Conservation (phyloP, 2,888 invertebrate species). For the Caenorhabditis macrosperma region DNA sequence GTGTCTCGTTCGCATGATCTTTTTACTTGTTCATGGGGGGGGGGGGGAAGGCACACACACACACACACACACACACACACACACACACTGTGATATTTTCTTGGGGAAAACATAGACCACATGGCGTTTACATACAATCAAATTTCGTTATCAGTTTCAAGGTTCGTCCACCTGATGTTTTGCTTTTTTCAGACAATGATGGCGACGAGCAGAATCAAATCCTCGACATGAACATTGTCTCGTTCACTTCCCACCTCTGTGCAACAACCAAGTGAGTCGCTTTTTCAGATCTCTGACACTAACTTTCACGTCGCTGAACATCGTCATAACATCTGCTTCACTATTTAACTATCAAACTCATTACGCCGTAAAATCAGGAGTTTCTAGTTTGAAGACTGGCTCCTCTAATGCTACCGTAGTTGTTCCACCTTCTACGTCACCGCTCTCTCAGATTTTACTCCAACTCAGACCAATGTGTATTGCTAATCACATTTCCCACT, state of each 20-base stretch:
- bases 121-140: slow-evolving; percentile 1
- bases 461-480: background rate
- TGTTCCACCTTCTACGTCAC: background rate
- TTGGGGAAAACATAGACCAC: background rate
- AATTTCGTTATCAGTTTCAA: slow-evolving; percentile 32
- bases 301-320: too few species aligned
- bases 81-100: background rate
- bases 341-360: too few species aligned
- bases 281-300: slow-evolving; percentile 5
- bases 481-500: background rate
- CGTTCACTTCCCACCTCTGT: slow-evolving; percentile 60
- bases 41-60: too few species aligned
- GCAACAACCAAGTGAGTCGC: slow-evolving; percentile 52
- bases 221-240: slow-evolving; percentile 58
- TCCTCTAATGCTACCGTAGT: too few species aligned
- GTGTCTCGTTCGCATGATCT: slow-evolving; percentile 23
- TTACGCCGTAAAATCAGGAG: too few species aligned
- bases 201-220: slow-evolving; percentile 40
- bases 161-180: slow-evolving; percentile 12
- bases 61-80: too few species aligned
- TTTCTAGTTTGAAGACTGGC: too few species aligned
- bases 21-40: slow-evolving; percentile 25
- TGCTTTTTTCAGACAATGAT: slow-evolving; percentile 49
- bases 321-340: too few species aligned
- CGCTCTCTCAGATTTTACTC: too few species aligned